Percentiles rank a stretch among this genome's conserved stretches.
Evolutionary conservation across 1,140 invertebrate species (phyloP).

Genomic region (Ylistrum balloti): DNA sequence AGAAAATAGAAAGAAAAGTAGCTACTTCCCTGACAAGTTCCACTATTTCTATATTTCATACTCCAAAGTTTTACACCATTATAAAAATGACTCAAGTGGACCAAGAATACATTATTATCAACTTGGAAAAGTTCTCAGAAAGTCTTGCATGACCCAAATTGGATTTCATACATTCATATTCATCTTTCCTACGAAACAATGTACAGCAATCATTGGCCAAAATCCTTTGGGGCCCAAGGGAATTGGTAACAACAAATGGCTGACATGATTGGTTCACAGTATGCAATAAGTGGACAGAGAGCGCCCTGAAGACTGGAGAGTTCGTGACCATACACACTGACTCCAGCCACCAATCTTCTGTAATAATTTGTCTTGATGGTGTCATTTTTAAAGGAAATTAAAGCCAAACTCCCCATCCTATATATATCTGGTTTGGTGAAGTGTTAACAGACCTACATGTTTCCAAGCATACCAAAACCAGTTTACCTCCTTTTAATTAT

Average conservation of each 20-base stretch:
- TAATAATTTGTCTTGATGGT: background rate
- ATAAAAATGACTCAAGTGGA: background rate
- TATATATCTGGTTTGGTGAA: too few species aligned
- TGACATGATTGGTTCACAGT: background rate
- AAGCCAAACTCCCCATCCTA: background rate
- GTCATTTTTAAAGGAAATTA: constrained; percentile 7
- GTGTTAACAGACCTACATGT: too few species aligned
- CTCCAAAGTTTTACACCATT: background rate
- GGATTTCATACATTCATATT: constrained; percentile 11
- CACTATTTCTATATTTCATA: background rate
- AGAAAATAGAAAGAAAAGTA: background rate
- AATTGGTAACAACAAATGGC: background rate
- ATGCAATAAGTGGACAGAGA: background rate
- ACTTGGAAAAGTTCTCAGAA: background rate
- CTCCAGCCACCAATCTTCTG: background rate
- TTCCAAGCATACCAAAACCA: too few species aligned
- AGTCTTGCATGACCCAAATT: constrained; percentile 5
- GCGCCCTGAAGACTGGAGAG: background rate
- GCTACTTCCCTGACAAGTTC: constrained; percentile 15
- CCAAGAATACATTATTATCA: background rate
- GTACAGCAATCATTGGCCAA: background rate
- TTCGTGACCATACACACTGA: background rate
- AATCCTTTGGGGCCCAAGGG: background rate
- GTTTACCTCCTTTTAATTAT: too few species aligned
- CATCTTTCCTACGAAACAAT: background rate